Evolutionary conservation across 2,888 invertebrate species (phyloP).

Genomic region (Apodemia zela): DNA sequence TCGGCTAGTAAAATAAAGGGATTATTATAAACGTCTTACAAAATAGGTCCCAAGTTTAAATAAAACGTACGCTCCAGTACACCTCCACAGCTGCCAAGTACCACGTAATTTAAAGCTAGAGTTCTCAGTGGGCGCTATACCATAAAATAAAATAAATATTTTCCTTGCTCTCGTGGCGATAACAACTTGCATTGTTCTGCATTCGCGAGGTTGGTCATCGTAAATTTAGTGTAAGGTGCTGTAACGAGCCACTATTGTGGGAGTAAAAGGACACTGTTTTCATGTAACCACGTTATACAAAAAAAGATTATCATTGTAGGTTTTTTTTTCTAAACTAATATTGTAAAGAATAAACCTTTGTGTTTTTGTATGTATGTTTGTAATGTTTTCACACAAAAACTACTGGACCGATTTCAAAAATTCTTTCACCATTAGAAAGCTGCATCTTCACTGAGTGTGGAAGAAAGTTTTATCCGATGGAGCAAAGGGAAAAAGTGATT

Average conservation of each 20-base stretch:
- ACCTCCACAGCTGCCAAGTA: conserved; percentile 15
- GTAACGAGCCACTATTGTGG: conserved; percentile 39
- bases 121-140: conserved; percentile 33
- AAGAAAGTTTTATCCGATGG: too few relatives aligned
- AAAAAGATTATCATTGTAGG: too few relatives aligned
- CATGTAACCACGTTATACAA: not conserved
- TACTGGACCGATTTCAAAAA: too few relatives aligned
- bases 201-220: conserved; percentile 37
- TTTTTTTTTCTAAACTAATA: too few relatives aligned
- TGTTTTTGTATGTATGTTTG: too few relatives aligned
- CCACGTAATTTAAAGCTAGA: conserved; percentile 13
- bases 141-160: conserved; percentile 44
- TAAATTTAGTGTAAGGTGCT: conserved; percentile 46
- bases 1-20: not conserved
- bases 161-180: conserved; percentile 41
- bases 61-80: conserved; percentile 8
- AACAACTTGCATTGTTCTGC: conserved; percentile 57
- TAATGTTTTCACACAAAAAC: too few relatives aligned
- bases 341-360: too few relatives aligned
- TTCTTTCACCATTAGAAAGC: too few relatives aligned
- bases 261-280: conserved; percentile 1
- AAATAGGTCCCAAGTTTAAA: not conserved
- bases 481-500: too few relatives aligned
- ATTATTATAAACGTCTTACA: not conserved
- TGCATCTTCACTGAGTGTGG: too few relatives aligned